phyloP scores from a whole-genome alignment of 2,797 vertebrate species.

The Phaenicophaeus curvirostris region DNA sequence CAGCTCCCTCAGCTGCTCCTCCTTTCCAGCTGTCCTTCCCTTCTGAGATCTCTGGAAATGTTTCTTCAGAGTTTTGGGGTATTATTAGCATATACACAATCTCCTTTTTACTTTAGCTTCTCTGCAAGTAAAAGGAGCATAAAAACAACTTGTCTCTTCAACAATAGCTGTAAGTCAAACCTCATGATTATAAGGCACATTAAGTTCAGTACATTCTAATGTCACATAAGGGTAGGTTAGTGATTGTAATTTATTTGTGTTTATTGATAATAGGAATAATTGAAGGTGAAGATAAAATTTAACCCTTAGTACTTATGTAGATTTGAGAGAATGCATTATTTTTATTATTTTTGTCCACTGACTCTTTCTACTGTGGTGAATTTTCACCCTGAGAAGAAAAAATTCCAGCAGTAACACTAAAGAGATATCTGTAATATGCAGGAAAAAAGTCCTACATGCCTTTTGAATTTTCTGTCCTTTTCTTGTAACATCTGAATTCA shows the following conservation, averaged over 20 bases:
- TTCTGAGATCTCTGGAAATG: neutral
- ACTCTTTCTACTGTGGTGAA: neutral
- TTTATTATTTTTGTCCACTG: neutral
- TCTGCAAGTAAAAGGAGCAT: neutral
- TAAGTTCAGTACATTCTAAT: neutral
- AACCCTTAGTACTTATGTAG: neutral
- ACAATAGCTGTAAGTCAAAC: neutral
- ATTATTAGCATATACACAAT: neutral
- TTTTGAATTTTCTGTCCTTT: neutral
- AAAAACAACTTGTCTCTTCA: neutral
- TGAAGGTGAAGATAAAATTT: neutral
- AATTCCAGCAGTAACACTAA: neutral
- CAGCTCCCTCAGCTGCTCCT: too few relatives aligned
- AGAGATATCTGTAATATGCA: neutral
- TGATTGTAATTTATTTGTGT: constrained; percentile 9
- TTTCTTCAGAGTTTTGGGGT: neutral
- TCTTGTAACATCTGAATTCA: neutral
- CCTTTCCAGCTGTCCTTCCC: neutral
- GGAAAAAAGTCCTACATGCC: too few relatives aligned
- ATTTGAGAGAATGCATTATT: neutral
- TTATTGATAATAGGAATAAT: constrained; percentile 6
- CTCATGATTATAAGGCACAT: neutral
- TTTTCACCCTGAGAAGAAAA: neutral
- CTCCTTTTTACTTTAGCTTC: neutral
- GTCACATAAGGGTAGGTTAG: neutral